Evolutionary conservation across 1,140 invertebrate species (phyloP).

Genomic region (Euglossa dilemma): DNA sequence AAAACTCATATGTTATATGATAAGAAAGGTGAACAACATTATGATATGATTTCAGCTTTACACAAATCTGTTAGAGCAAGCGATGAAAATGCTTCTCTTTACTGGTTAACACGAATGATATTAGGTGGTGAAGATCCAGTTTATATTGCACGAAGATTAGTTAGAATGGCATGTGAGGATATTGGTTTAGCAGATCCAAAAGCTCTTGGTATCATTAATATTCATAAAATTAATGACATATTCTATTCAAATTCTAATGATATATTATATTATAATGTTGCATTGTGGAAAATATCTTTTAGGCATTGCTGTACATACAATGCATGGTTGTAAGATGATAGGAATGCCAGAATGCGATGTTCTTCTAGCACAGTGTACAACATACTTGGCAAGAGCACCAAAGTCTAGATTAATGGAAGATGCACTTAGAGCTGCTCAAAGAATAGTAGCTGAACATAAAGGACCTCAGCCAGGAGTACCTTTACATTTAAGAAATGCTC

Average conservation of each 20-base stretch:
- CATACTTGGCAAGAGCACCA: conserved; percentile 89
- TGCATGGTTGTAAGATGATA: conserved; percentile 91
- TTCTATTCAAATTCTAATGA: not conserved
- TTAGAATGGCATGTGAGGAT: conserved; percentile 91
- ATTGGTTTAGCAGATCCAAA: conserved; percentile 84
- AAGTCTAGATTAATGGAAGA: conserved; percentile 89
- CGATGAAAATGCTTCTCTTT: conserved; percentile 91
- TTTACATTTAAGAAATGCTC: conserved; percentile 90
- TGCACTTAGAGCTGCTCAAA: conserved; percentile 85
- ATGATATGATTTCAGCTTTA: conserved; percentile 91
- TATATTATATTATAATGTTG: not conserved
- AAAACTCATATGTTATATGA: conserved; percentile 90
- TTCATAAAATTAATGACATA: not conserved
- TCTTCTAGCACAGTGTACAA: conserved; percentile 89
- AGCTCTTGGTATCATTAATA: conserved; percentile 78
- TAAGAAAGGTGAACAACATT: conserved; percentile 91
- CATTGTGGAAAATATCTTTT: conserved; percentile 28
- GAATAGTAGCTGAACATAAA: conserved; percentile 84
- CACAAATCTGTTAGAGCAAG: conserved; percentile 93
- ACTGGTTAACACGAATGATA: conserved; percentile 92
- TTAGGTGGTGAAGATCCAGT: conserved; percentile 91
- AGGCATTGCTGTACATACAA: conserved; percentile 87
- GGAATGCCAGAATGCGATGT: conserved; percentile 93
- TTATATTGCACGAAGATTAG: conserved; percentile 90
- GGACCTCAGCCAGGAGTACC: conserved; percentile 89